These are phyloP conservation scores for Ictalurus furcatus DNA, from an alignment of 2,113 vertebrate genomes.

Conservation along the genomic window DNA sequence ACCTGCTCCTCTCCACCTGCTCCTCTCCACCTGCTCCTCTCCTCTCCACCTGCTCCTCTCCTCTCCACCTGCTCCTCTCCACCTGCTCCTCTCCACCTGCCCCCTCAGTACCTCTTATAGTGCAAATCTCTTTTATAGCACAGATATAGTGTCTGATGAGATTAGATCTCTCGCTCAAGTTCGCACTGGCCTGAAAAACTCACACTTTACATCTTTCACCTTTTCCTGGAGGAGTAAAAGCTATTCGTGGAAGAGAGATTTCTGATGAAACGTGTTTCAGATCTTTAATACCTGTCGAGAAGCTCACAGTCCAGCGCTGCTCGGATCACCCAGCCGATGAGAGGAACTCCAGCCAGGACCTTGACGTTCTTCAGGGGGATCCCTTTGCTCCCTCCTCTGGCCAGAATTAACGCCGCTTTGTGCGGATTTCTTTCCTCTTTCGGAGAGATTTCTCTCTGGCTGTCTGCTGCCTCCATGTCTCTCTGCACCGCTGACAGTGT, in stretches of 20 bases:
- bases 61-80: too few species aligned
- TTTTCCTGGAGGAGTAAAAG: background rate
- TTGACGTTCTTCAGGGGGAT: background rate
- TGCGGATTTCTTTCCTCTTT: background rate
- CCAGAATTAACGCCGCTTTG: background rate
- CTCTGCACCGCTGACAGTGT: background rate
- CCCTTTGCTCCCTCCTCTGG: background rate
- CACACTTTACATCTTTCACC: background rate
- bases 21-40: too few species aligned
- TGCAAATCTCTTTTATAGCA: too few species aligned
- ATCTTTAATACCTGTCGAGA: background rate
- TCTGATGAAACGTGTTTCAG: background rate
- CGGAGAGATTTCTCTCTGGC: background rate
- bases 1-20: too few species aligned
- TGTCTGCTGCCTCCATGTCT: background rate
- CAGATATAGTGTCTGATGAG: too few species aligned
- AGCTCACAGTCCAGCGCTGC: background rate
- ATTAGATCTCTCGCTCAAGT: too few species aligned
- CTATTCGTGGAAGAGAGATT: background rate
- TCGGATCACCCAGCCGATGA: conserved; percentile 1
- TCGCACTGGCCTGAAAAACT: background rate
- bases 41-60: too few species aligned
- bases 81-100: too few species aligned
- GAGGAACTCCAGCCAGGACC: conserved; percentile 16
- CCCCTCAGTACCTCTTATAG: too few species aligned